Evolutionary conservation across 2,113 vertebrate genomes (phyloP).

Genomic region (Pogona vitticeps): DNA sequence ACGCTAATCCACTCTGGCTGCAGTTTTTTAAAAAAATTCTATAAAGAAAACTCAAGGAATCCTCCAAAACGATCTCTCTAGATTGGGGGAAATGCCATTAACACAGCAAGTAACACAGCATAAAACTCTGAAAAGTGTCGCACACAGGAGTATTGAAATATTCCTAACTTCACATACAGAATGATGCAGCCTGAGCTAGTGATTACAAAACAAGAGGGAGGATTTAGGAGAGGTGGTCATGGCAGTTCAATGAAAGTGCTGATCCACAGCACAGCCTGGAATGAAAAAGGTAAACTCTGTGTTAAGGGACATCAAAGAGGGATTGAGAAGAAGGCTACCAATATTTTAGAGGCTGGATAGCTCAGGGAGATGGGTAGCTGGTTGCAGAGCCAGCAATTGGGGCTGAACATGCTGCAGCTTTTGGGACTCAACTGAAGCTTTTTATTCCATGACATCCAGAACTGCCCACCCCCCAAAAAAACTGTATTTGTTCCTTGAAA

Average conservation of each 20-base stretch:
- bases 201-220: neutral
- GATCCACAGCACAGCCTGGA: neutral
- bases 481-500: no score
- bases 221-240: neutral
- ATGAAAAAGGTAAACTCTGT: neutral
- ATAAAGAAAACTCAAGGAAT: neutral
- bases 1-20: slow-evolving; percentile 2
- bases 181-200: neutral
- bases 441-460: no score
- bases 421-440: no score
- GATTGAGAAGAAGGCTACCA: neutral
- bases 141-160: neutral
- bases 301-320: neutral
- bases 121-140: neutral
- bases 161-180: neutral
- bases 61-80: neutral
- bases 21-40: slow-evolving; percentile 12
- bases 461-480: no score
- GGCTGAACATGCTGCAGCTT: no score
- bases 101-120: neutral
- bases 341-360: neutral
- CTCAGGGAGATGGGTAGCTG: no score
- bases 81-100: neutral
- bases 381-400: no score
- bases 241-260: neutral